Base-by-base conservation (phyloP, 2,888 invertebrate species). In the Argyra leucocephala region DNA sequence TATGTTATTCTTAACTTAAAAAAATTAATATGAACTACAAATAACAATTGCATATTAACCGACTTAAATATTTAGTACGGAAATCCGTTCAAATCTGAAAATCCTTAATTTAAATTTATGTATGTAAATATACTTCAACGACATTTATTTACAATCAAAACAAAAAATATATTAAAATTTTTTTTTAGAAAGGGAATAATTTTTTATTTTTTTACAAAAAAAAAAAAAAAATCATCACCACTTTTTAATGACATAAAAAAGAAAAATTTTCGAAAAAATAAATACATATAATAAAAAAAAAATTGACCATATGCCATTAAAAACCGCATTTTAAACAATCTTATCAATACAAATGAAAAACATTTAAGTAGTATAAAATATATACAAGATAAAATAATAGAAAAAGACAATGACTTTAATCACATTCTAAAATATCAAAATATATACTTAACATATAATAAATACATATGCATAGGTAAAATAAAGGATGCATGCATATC, bases 41-140 rank as follows among this genome's bases (percentile, higher is more conserved):
- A 48, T 48, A 48, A 15, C 18, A 48, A 48, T 37, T 37, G 7
- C 12, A 37, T 48, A 48, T 48, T 48, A 12, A 48, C 48, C 2
- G 48, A 18, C 48, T 48, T 48, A 48, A 48, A 48, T 48, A 48
- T 48, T 48, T 48, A 48, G 15, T 48, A n/a, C 48, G 48, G 48
- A 48, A 48, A 48, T 48, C 48, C 48, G 5, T 48, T 48, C 18
- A 18, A 48, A 48, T 18, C 9, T 31, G 7, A n/a, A 48, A 48
- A 48, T 18, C 48, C 18, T 48, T 48, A 15, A 48, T 15, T 48
- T 2, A 12, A 18, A 48, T 10, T 31, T 10, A 10, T 48, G 18
- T 48, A n/a, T 48, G n/a, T 48, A 48, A 2, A 48, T 18, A 48
- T 48, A 48, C 48, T 48, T 48, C 15, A 48, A 48, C 48, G 12